A percentile compares a stretch with the other conserved stretches of the same genome.
phyloP scores from a whole-genome alignment of 2,797 vertebrate species.

The Falco naumanni region DNA sequence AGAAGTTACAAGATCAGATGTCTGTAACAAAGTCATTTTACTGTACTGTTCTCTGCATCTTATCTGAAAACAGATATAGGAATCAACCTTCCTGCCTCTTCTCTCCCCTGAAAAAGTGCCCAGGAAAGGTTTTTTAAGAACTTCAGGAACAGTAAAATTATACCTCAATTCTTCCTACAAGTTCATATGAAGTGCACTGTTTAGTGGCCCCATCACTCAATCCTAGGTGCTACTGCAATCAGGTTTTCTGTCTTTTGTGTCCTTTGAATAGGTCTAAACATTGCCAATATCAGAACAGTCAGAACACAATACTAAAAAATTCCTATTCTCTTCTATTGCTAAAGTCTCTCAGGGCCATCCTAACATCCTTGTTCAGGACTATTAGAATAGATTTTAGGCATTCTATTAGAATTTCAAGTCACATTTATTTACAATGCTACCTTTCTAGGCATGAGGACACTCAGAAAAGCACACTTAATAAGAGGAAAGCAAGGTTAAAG shows the following conservation, averaged over 20 bases:
- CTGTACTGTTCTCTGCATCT: not conserved
- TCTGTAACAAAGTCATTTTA: not conserved
- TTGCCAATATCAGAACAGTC: not conserved
- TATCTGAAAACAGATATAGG: not conserved
- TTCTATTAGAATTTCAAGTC: slow-evolving; percentile 18
- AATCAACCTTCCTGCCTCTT: not conserved
- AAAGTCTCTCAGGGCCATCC: slow-evolving; percentile 13
- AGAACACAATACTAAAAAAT: slow-evolving; percentile 33
- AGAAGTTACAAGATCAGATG: not conserved
- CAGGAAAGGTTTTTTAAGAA: not conserved
- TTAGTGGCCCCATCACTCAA: not conserved
- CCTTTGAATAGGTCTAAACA: slow-evolving; percentile 41
- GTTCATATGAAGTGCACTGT: not conserved
- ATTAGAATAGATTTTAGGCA: not conserved
- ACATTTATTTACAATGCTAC: not conserved
- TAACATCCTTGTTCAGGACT: not conserved
- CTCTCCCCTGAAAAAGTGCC: not conserved
- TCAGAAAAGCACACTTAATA: slow-evolving; percentile 5
- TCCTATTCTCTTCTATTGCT: not conserved
- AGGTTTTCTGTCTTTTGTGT: slow-evolving; percentile 39
- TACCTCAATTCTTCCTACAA: not conserved
- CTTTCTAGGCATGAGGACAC: slow-evolving; percentile 15
- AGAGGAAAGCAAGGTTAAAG: slow-evolving; percentile 27
- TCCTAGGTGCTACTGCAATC: slow-evolving; percentile 1
- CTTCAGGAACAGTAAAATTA: slow-evolving; percentile 1